These are phyloP conservation scores for Gallinago stenura DNA, from an alignment of 2,797 vertebrate species.

Conservation along the genomic window DNA sequence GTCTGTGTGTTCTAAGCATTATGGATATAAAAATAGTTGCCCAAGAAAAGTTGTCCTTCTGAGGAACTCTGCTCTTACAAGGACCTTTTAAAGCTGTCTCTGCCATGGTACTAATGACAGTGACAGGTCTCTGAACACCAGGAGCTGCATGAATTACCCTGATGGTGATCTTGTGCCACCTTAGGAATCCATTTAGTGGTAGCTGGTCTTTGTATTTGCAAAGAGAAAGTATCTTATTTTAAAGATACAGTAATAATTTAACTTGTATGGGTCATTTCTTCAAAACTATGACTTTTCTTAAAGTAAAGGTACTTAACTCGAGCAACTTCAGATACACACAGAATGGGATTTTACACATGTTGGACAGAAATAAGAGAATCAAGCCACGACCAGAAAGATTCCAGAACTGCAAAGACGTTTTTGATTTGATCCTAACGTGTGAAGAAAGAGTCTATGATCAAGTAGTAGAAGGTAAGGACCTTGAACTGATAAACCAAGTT, in stretches of 20 bases:
- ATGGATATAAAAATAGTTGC: background rate
- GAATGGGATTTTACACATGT: conserved; percentile 98
- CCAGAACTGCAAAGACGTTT: conserved; percentile 96
- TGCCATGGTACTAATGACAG: background rate
- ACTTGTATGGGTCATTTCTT: conserved; percentile 1
- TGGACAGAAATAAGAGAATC: conserved; percentile 98
- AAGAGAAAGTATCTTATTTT: background rate
- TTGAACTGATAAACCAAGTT: conserved; percentile 8
- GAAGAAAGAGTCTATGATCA: conserved; percentile 98
- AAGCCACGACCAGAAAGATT: conserved; percentile 96
- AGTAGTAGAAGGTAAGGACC: conserved; percentile 94
- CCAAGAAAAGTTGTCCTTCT: background rate
- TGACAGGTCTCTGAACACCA: background rate
- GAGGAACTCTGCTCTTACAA: background rate
- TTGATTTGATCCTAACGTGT: conserved; percentile 97
- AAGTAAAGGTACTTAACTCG: conserved; percentile 77
- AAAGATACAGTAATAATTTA: background rate
- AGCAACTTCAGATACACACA: conserved; percentile 93
- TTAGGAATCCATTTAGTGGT: background rate
- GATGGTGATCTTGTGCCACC: background rate
- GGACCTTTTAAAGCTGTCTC: background rate
- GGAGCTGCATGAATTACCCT: background rate
- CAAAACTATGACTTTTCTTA: background rate
- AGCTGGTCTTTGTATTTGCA: background rate
- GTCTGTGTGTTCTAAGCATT: background rate